Percentiles rank a stretch among this genome's conserved stretches.
phyloP scores from a whole-genome alignment of 1,140 invertebrate species.

The Aphaenogaster floridana region DNA sequence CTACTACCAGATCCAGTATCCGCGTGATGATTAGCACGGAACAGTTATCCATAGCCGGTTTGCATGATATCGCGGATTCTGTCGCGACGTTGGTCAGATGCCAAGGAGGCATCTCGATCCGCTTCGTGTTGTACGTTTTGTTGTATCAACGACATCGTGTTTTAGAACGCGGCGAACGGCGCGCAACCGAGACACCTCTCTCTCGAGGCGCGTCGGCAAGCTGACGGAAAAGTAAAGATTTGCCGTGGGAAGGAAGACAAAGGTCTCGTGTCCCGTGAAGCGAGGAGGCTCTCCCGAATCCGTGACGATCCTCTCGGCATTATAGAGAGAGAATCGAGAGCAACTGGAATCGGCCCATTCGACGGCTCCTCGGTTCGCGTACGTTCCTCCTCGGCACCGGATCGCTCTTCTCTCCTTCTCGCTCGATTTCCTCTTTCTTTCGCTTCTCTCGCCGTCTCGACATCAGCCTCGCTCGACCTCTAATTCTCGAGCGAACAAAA shows the following conservation, averaged over 20 bases:
- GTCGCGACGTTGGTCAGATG: background rate
- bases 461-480: conserved; percentile 74
- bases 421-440: conserved; percentile 43
- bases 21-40: conserved; percentile 20
- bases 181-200: background rate
- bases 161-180: background rate
- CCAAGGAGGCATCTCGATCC: background rate
- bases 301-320: conserved; percentile 68
- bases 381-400: background rate
- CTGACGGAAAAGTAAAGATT: conserved; percentile 14
- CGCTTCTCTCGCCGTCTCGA: conserved; percentile 40
- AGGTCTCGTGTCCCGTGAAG: conserved; percentile 39
- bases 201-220: background rate
- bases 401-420: conserved; percentile 45
- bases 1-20: conserved; percentile 6
- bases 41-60: conserved; percentile 22
- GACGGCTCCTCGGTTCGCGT: conserved; percentile 31
- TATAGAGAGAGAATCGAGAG: conserved; percentile 62
- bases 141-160: background rate
- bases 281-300: conserved; percentile 55
- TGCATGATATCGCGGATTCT: conserved; percentile 6
- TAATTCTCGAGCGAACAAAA: conserved; percentile 84
- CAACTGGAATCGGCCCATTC: conserved; percentile 68
- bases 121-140: background rate
- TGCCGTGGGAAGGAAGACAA: conserved; percentile 62